Evolutionary conservation across 2,888 invertebrate species (phyloP).

Genomic region (Platycheirus rosarum): DNA sequence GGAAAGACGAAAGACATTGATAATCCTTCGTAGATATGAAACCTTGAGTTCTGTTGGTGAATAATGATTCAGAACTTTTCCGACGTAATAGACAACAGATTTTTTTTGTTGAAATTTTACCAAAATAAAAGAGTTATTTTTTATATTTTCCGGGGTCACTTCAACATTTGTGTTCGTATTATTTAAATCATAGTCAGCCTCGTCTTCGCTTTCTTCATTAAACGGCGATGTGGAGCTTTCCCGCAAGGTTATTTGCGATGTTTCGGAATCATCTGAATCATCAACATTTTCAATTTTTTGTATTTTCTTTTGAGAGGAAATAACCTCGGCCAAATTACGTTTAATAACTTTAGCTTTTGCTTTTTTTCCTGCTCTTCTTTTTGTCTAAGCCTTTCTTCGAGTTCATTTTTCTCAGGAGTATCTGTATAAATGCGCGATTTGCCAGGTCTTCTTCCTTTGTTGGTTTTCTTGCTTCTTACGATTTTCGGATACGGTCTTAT

Average conservation of each 20-base stretch:
- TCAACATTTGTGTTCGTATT: slow-evolving; percentile 35
- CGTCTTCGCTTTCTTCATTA: no score
- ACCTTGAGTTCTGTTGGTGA: slow-evolving; percentile 43
- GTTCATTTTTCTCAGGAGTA: slow-evolving; percentile 14
- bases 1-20: slow-evolving; percentile 39
- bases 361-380: slow-evolving; percentile 43
- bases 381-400: slow-evolving; percentile 25
- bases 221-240: no score
- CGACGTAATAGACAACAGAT: slow-evolving; percentile 42
- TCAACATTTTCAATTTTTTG: no score
- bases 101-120: slow-evolving; percentile 45
- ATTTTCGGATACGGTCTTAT: slow-evolving; percentile 41
- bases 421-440: not conserved
- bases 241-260: no score
- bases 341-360: slow-evolving; percentile 40
- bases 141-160: slow-evolving; percentile 43
- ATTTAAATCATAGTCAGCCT: no score
- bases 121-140: slow-evolving; percentile 48
- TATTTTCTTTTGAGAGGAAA: slow-evolving; percentile 40
- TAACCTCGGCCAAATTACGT: slow-evolving; percentile 40
- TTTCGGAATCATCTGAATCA: no score
- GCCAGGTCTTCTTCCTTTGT: slow-evolving; percentile 7
- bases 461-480: slow-evolving; percentile 25
- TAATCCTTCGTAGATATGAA: slow-evolving; percentile 37
- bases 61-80: slow-evolving; percentile 42